These are phyloP conservation scores for Nylanderia fulva DNA, from an alignment of 1,140 invertebrate genomes.

Conservation along the genomic window DNA sequence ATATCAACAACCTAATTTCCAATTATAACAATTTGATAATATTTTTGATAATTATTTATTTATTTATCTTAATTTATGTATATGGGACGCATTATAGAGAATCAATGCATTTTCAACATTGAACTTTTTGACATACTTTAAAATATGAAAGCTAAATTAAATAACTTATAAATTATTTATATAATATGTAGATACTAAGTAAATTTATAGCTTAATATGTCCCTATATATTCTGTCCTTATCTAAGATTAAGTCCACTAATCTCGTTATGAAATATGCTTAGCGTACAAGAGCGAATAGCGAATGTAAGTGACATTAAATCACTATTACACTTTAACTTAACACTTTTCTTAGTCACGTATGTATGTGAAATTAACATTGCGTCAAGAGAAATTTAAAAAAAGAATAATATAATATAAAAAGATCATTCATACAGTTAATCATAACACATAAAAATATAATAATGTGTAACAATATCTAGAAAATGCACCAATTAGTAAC, in stretches of 20 bases:
- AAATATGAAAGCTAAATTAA: not conserved
- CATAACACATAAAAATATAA: not conserved
- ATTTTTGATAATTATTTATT: not conserved
- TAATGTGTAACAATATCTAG: not conserved
- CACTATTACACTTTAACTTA: conserved; percentile 20
- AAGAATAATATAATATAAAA: conserved; percentile 8
- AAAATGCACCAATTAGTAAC: too few species aligned
- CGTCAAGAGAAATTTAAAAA: not conserved
- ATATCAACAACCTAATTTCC: not conserved
- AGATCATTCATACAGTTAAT: not conserved
- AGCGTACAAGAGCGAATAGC: conserved; percentile 36
- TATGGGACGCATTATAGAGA: not conserved
- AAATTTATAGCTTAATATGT: conserved; percentile 45
- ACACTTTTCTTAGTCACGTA: not conserved
- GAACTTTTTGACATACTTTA: not conserved
- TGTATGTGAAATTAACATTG: conserved; percentile 33
- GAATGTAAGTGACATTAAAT: conserved; percentile 60
- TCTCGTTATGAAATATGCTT: conserved; percentile 52
- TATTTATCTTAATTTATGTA: not conserved
- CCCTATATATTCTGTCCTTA: conserved; percentile 35
- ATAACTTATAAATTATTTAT: conserved; percentile 43
- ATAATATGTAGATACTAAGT: not conserved
- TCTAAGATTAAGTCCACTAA: conserved; percentile 49
- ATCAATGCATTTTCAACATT: not conserved
- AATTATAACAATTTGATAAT: not conserved